Percentiles rank a stretch among this genome's conserved stretches.
phyloP scores from a whole-genome alignment of 2,113 vertebrate species.

The Gymnarchus niloticus region DNA sequence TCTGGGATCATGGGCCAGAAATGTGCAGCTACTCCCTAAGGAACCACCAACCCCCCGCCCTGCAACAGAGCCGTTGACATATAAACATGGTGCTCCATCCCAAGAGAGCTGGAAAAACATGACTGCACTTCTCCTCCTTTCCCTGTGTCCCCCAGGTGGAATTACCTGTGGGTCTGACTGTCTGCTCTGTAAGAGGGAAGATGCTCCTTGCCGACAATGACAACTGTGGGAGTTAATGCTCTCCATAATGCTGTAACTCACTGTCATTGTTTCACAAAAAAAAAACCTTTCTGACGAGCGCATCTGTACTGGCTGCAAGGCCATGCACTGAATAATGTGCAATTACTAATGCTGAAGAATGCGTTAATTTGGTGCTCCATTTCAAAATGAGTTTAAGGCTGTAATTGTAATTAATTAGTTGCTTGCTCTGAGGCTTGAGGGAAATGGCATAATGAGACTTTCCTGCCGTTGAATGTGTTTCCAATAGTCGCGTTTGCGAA shows the following conservation, averaged over 20 bases:
- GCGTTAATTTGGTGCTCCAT: neutral
- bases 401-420: conserved; percentile 12
- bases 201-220: neutral
- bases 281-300: neutral
- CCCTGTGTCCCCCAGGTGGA: neutral
- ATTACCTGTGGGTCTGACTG: neutral
- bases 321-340: neutral
- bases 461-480: conserved; percentile 54
- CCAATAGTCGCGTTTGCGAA: conserved; percentile 60
- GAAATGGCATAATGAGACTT: conserved; percentile 30
- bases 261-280: neutral
- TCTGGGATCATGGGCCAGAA: neutral
- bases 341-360: neutral
- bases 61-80: neutral
- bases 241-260: neutral
- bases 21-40: neutral
- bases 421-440: neutral
- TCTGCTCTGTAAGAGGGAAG: neutral
- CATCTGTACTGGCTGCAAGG: neutral
- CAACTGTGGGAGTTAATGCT: neutral
- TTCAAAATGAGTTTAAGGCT: conserved; percentile 11
- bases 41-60: too few relatives aligned
- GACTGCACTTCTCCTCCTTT: neutral
- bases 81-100: neutral
- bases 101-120: neutral